Evolutionary conservation across 2,888 invertebrate genomes (phyloP).

Genomic region (Dastarcus helophoroides): DNA sequence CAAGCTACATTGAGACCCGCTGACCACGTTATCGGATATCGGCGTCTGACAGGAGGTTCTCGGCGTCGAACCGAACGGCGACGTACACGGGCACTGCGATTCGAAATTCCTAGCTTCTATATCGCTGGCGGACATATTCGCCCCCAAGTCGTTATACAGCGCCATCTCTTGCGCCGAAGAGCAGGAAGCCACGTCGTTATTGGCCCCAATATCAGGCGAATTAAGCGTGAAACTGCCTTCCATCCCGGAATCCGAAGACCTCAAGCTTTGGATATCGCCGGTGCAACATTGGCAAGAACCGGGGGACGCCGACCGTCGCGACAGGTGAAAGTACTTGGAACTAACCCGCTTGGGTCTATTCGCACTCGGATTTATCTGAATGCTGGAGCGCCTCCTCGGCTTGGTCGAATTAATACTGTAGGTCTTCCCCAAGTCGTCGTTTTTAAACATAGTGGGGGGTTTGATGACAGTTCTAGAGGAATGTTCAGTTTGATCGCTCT

Average conservation of each 20-base stretch:
- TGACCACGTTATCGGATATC: conserved; percentile 43
- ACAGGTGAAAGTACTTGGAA: conserved; percentile 36
- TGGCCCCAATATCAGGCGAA: conserved; percentile 50
- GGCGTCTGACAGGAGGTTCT: conserved; percentile 52
- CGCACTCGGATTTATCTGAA: conserved; percentile 24
- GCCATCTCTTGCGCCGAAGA: conserved; percentile 22
- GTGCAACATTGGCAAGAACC: conserved; percentile 26
- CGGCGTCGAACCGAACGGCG: conserved; percentile 62
- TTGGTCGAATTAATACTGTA: conserved; percentile 53
- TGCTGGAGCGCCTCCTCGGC: conserved; percentile 34
- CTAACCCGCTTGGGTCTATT: conserved; percentile 34
- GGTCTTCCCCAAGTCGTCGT: conserved; percentile 26
- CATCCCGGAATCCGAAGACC: conserved; percentile 76
- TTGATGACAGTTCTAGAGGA: conserved; percentile 31
- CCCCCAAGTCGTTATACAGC: conserved; percentile 20
- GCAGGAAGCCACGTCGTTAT: conserved; percentile 18
- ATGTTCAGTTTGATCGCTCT: conserved; percentile 22
- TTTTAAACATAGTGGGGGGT: conserved; percentile 52
- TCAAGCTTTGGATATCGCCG: conserved; percentile 43
- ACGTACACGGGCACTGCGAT: conserved; percentile 59
- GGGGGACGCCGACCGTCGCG: no score
- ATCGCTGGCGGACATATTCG: conserved; percentile 42
- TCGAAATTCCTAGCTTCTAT: conserved; percentile 48
- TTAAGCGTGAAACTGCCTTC: conserved; percentile 70
- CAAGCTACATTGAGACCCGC: conserved; percentile 42